Evolutionary conservation across 2,113 vertebrate genomes (phyloP).

Genomic region (Misgurnus mizolepis): DNA sequence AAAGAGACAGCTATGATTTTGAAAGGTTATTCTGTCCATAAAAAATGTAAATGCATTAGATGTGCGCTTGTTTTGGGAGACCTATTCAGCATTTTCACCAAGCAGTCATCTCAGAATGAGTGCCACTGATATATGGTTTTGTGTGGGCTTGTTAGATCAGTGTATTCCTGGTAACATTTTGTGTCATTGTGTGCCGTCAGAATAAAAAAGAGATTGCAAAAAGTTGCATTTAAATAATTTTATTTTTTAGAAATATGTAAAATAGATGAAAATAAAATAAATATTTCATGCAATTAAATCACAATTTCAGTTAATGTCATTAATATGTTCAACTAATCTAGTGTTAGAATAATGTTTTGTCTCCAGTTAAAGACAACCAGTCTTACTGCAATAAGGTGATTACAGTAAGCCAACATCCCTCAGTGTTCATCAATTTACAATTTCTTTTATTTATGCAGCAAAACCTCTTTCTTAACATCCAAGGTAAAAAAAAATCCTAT

Average conservation of each 20-base stretch:
- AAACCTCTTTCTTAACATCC: constrained; percentile 45
- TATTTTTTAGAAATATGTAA: too few species aligned
- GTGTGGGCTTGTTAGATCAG: neutral
- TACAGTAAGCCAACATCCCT: neutral
- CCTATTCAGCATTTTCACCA: constrained; percentile 17
- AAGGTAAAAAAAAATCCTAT: constrained; percentile 35
- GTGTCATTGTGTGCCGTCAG: neutral
- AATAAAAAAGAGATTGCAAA: too few species aligned
- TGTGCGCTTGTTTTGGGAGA: neutral
- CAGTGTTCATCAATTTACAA: constrained; percentile 14
- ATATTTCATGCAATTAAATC: too few species aligned
- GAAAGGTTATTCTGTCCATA: constrained; percentile 39
- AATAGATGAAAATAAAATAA: too few species aligned
- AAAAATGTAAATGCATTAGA: constrained; percentile 31
- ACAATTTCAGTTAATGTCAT: too few species aligned
- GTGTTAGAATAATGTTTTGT: too few species aligned
- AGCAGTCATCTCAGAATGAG: constrained; percentile 11
- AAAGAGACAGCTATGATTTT: constrained; percentile 44
- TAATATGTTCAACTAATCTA: too few species aligned
- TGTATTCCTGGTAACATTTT: neutral
- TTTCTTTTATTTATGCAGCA: constrained; percentile 15
- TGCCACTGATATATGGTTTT: constrained; percentile 15
- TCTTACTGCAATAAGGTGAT: neutral
- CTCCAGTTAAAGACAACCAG: too few species aligned
- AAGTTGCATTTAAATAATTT: too few species aligned